phyloP scores from a whole-genome alignment of 2,797 vertebrate species.

The Morelia viridis region DNA sequence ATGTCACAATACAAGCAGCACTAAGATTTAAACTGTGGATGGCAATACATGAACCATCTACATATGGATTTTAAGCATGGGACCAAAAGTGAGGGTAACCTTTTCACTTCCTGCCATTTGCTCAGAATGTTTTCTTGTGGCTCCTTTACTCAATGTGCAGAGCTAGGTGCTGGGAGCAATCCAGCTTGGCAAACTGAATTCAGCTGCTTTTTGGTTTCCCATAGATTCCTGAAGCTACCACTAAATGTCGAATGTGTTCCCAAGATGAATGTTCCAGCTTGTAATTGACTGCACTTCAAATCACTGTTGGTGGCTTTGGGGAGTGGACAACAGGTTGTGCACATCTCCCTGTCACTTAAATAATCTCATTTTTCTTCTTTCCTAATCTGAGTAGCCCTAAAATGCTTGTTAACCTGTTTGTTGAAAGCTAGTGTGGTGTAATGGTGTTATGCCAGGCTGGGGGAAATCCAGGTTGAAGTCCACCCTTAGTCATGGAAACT shows the following conservation, averaged over 20 bases:
- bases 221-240: not conserved
- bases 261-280: not conserved
- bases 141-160: not conserved
- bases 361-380: not conserved
- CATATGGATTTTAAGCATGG: not conserved
- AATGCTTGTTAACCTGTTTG: not conserved
- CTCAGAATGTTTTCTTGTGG: not conserved
- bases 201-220: not conserved
- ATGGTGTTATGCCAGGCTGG: not conserved
- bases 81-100: not conserved
- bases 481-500: not conserved
- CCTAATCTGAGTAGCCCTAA: not conserved
- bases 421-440: not conserved
- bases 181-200: not conserved
- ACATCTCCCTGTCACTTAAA: not conserved
- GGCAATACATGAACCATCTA: not conserved
- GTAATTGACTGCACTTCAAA: not conserved
- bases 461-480: not conserved
- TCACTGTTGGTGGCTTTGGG: not conserved
- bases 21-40: not conserved
- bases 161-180: not conserved
- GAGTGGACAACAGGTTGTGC: not conserved
- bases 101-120: not conserved
- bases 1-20: not conserved
- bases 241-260: not conserved